Conservation (phyloP, 2,113 vertebrate species). For the Dinomys branickii region DNA sequence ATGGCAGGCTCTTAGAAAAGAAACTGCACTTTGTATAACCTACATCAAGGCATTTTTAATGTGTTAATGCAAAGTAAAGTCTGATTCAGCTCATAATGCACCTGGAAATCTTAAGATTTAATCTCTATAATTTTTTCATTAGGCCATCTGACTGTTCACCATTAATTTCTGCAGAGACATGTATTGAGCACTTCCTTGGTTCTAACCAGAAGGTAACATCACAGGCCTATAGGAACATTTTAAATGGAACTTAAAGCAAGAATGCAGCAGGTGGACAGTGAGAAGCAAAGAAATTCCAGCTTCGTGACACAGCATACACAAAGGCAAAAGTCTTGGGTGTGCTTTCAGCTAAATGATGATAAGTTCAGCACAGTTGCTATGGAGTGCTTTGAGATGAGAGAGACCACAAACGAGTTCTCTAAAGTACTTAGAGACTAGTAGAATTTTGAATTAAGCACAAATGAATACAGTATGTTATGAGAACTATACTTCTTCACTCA, state of each 20-base stretch:
- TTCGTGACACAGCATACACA: not conserved
- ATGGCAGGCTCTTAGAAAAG: not conserved
- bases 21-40: not conserved
- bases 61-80: not conserved
- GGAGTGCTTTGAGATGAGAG: not conserved
- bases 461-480: not conserved
- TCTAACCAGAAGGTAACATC: not conserved
- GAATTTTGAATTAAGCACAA: not conserved
- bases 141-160: not conserved
- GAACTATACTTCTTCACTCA: not conserved
- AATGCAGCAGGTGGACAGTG: not conserved
- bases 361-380: not conserved
- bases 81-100: not conserved
- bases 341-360: not conserved
- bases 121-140: not conserved
- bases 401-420: not conserved
- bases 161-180: not conserved
- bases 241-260: not conserved
- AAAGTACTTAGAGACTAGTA: not conserved
- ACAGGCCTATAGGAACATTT: not conserved
- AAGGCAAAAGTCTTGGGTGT: not conserved
- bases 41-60: not conserved
- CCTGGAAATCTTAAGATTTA: not conserved
- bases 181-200: not conserved
- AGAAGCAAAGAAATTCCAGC: not conserved